Percentiles rank a stretch among this genome's conserved stretches.
Evolutionary conservation across 2,888 invertebrate genomes (phyloP).

Genomic region (Platycnemis pennipes): DNA sequence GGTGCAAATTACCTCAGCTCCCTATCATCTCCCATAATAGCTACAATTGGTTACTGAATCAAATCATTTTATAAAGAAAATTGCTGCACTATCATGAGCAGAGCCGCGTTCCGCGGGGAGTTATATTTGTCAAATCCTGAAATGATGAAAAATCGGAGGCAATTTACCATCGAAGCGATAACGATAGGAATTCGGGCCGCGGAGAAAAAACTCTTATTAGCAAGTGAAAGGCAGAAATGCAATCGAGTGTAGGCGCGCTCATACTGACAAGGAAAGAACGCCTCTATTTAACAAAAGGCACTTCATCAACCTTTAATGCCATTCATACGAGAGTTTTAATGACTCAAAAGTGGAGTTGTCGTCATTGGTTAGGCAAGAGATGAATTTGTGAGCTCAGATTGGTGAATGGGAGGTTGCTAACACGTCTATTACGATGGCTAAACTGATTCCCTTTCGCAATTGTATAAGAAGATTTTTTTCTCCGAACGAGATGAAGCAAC

Average conservation of each 20-base stretch:
- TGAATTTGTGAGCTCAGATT: background rate
- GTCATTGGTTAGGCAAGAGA: background rate
- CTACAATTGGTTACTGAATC: too few relatives aligned
- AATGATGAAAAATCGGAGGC: background rate
- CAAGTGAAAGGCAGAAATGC: background rate
- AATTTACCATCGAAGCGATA: background rate
- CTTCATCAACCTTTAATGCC: background rate
- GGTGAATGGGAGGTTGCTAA: background rate
- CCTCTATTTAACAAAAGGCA: background rate
- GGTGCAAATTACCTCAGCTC: too few relatives aligned
- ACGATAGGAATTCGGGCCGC: background rate
- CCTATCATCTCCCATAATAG: too few relatives aligned
- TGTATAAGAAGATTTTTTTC: background rate
- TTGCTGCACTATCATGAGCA: too few relatives aligned
- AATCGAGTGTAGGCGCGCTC: background rate
- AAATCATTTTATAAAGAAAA: too few relatives aligned
- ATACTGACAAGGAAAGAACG: background rate
- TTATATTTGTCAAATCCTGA: background rate
- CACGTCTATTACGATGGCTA: background rate
- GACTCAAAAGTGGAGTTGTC: background rate
- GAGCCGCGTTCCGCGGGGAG: too few relatives aligned
- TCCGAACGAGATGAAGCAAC: background rate
- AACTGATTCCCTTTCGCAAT: background rate
- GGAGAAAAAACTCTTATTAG: background rate
- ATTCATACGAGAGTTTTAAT: slow-evolving; percentile 4